phyloP scores from a whole-genome alignment of 2,113 vertebrate genomes.

The Menidia beryllina region DNA sequence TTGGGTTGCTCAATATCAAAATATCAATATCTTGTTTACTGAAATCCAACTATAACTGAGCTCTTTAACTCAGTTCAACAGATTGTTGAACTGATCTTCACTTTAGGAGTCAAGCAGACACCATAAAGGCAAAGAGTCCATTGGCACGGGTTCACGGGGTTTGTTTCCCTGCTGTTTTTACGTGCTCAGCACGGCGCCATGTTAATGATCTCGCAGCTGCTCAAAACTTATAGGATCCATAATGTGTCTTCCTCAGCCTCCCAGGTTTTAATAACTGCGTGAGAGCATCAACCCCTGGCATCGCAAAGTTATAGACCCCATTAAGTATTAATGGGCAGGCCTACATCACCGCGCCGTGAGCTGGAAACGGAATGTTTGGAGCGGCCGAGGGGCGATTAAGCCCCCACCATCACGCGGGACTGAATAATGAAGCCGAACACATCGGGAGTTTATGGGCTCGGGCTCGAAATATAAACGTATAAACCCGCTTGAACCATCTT shows the following conservation, averaged over 20 bases:
- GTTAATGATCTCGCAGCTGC: conserved; percentile 33
- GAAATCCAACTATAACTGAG: too few relatives aligned
- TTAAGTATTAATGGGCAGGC: conserved; percentile 72
- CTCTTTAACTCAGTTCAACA: background rate
- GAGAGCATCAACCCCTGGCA: conserved; percentile 30
- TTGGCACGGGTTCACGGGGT: conserved; percentile 33
- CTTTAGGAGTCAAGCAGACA: background rate
- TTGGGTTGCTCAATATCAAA: background rate
- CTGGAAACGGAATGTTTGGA: conserved; percentile 53
- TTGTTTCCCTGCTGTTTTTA: conserved; percentile 21
- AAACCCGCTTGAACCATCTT: conserved; percentile 23
- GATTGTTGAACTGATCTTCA: background rate
- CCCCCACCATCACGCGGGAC: conserved; percentile 14
- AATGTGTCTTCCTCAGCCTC: conserved; percentile 16
- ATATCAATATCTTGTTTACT: too few relatives aligned
- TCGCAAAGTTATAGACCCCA: conserved; percentile 28
- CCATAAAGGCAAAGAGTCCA: background rate
- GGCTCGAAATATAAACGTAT: conserved; percentile 40
- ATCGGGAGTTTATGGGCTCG: conserved; percentile 47
- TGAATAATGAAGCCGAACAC: conserved; percentile 52
- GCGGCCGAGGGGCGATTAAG: conserved; percentile 43
- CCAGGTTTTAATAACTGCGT: conserved; percentile 50
- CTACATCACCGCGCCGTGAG: conserved; percentile 45
- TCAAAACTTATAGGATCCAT: conserved; percentile 36
- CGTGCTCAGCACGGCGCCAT: background rate